These are phyloP conservation scores for Galaxea fascicularis DNA, from an alignment of 92 coral and sea anemone species.

Conservation along the genomic window DNA sequence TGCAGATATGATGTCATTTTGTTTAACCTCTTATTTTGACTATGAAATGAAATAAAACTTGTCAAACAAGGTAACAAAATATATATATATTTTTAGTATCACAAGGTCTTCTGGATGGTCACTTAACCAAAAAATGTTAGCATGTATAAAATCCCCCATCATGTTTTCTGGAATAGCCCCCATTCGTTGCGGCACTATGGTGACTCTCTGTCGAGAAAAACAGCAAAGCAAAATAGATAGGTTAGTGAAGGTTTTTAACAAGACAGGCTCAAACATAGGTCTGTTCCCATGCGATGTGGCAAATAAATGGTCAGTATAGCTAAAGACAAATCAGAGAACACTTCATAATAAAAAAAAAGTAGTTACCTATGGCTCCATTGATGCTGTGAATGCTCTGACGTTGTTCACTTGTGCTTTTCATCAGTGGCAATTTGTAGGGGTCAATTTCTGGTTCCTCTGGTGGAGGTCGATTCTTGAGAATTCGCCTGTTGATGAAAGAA, in stretches of 20 bases:
- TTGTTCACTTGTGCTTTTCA: conserved; percentile 78
- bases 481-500: conserved; percentile 69
- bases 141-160: conserved; percentile 98
- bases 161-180: conserved; percentile 97
- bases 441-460: conserved; percentile 90
- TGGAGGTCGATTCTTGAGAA: conserved; percentile 93
- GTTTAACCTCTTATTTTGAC: neutral
- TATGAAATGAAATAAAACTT: conserved; percentile 1
- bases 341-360: too few species aligned
- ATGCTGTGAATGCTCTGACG: conserved; percentile 92
- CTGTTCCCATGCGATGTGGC: too few species aligned
- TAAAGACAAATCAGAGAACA: too few species aligned
- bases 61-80: conserved; percentile 29
- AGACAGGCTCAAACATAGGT: too few species aligned
- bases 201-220: conserved; percentile 81
- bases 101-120: neutral
- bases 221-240: neutral
- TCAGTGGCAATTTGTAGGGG: conserved; percentile 80
- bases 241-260: too few species aligned
- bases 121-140: conserved; percentile 24
- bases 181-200: conserved; percentile 99
- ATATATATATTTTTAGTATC: neutral
- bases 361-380: conserved; percentile 92
- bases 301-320: too few species aligned
- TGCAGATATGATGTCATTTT: neutral